Evolutionary conservation across 2,797 vertebrate species (phyloP), one percentile per base, ranked within the genome.

Genomic region (Thripadectes ignobilis): DNA sequence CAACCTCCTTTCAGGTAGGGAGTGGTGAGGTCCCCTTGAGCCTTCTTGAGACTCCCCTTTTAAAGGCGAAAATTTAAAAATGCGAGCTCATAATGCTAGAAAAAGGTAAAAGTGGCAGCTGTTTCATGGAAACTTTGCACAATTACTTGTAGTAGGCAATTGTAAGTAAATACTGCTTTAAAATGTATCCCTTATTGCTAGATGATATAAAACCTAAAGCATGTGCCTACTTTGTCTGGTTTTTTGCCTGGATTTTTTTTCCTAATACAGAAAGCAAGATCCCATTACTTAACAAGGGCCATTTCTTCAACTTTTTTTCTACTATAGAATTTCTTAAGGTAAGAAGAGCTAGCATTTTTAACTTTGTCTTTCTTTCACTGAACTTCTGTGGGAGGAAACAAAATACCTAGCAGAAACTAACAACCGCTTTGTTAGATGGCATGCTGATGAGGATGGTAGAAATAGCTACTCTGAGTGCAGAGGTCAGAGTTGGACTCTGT

Each of bases 151-250:
- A 54, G 19, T 32, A 54, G 24, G 38, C 3, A 41, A 24, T 20
- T 49, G 8, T 19, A 6, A 29, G 4, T 21, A 63, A 91, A 57
- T 39, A 38, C 20, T 61, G 14, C 27, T 87, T 85, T 11, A 82
- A 82, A 78, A 52, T 13, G 16, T 32, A 51, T 57, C 1, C 4
- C 8, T 41, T 67, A 57, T 52, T 82, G 2, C 23, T 55, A 48
- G 21, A 78, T 54, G 14, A 59, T 9, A 14, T 26, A 32, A 87
- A 85, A 52, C 18, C 15, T 62, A 59, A 73, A 73, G 34, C 12
- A 27, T 3, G 14, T 7, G 4, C 3, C 10, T n/a, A 13, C 12
- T 10, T 58, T 30, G 39, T 54, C 30, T 18, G 18, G 8, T 0
- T 2, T 32, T 85, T 30, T 59, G 8, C 18, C 24, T 19, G 46